These are phyloP conservation scores for Columba guinea DNA, from an alignment of 2,797 vertebrate species.

Conservation along the genomic window DNA sequence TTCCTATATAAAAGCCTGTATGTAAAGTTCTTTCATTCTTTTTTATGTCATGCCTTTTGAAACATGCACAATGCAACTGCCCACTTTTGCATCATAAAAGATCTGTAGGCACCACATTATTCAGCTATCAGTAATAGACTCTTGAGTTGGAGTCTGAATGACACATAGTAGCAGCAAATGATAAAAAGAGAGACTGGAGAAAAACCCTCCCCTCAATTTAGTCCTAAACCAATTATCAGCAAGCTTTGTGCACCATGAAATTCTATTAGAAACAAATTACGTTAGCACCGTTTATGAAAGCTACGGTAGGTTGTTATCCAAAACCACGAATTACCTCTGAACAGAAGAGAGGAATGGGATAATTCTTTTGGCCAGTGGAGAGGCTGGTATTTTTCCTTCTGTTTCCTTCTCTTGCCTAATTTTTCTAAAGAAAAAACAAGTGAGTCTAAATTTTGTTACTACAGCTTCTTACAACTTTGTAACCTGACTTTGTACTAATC, in stretches of 20 bases:
- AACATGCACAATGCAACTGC: conserved; percentile 38
- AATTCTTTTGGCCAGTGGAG: neutral
- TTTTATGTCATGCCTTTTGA: conserved; percentile 41
- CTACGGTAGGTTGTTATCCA: neutral
- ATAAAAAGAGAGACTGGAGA: conserved; percentile 36
- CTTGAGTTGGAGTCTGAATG: conserved; percentile 36
- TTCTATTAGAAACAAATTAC: conserved; percentile 37
- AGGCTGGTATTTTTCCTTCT: neutral
- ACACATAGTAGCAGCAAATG: conserved; percentile 26
- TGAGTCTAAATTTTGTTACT: neutral
- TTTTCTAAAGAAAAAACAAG: neutral
- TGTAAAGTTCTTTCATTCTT: neutral
- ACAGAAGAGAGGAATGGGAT: neutral
- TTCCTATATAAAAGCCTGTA: neutral
- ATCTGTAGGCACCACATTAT: conserved; percentile 60
- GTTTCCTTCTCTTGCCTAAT: conserved; percentile 13
- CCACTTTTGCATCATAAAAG: conserved; percentile 59
- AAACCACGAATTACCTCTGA: neutral
- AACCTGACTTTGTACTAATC: neutral
- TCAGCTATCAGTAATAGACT: conserved; percentile 53
- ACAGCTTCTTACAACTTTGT: neutral
- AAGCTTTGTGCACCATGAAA: conserved; percentile 29
- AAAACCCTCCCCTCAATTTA: conserved; percentile 50
- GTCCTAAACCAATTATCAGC: conserved; percentile 36
- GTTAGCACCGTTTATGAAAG: conserved; percentile 22